Evolutionary conservation across 2,113 vertebrate genomes (phyloP), one percentile per base, ranked within the genome.

Genomic region (Butorides virescens): DNA sequence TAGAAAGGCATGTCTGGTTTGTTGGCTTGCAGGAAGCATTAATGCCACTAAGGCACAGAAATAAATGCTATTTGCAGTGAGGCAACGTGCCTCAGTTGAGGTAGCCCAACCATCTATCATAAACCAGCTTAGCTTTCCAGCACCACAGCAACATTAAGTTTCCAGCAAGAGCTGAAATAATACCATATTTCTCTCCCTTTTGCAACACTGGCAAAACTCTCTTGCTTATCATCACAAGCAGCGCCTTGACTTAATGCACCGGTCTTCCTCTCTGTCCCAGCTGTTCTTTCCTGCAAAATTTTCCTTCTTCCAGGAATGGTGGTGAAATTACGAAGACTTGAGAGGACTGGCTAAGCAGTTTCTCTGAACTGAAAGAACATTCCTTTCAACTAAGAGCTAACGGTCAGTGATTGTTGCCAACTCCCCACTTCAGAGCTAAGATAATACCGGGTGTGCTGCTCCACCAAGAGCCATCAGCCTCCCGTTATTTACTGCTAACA

Each of bases 401-500:
- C 26, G 11, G 21, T 36, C 13, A 46, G n/a, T 81, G 32, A 70
- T 25, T 23, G 44, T 30, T 66, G 37, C 37, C 34, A 32, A 27
- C 12, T 77, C 16, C n/a, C n/a, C 42, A 8, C 44, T 52, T 58
- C 58, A 25, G 27, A 87, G 37, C 52, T 46, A 27, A 34, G 39
- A 0, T 15, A 70, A 44, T 8, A 26, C 39, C 4, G 22, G 8
- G 13, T 14, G 27, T 61, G 55, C 2, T 0, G 3, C 44, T 86
- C 76, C 61, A 74, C 34, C 34, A 42, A 15, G 10, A 75, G 50
- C 47, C 52, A 53, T 26, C 53, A 17, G 32, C 16, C 15, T 22
- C 50, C 39, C 4, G 0, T 47, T 22, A 39, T 18, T 44, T 19
- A 42, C 10, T 8, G 42, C 19, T 44, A 44, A 15, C 42, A 15